Conservation (phyloP, 2,113 vertebrate species). For the Hirundichthys speculiger region DNA sequence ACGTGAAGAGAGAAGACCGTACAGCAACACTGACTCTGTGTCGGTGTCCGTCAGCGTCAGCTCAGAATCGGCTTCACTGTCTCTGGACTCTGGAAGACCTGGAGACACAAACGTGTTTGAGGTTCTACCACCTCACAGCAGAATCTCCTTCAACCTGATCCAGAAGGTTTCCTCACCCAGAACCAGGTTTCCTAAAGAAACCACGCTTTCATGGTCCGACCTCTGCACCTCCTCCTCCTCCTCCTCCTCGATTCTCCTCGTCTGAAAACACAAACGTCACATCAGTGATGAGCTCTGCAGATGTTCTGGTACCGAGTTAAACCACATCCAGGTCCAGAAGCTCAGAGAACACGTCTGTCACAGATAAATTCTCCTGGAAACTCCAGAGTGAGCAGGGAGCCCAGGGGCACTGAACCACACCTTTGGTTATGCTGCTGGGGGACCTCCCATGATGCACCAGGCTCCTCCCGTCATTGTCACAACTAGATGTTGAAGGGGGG, state of each 20-base stretch:
- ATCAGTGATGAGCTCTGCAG: background rate
- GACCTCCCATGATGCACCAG: too few species aligned
- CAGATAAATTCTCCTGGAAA: too few species aligned
- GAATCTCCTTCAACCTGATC: background rate
- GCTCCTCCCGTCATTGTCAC: too few species aligned
- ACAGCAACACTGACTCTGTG: slow-evolving; percentile 73
- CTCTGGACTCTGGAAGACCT: slow-evolving; percentile 45
- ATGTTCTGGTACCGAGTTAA: background rate
- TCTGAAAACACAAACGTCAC: slow-evolving; percentile 24
- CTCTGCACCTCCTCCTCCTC: slow-evolving; percentile 11
- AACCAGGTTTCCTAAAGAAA: slow-evolving; percentile 25
- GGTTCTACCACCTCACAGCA: background rate
- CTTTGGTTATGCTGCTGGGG: too few species aligned
- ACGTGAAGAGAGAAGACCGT: background rate
- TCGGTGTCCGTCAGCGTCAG: slow-evolving; percentile 78
- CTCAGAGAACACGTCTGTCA: too few species aligned
- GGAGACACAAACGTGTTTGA: background rate
- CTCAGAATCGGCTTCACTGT: slow-evolving; percentile 73
- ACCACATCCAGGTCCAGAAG: too few species aligned
- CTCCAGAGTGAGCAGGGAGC: too few species aligned
- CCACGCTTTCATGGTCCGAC: slow-evolving; percentile 15
- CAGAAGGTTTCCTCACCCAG: slow-evolving; percentile 35
- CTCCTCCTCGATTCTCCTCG: slow-evolving; percentile 25
- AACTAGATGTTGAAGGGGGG: too few species aligned
- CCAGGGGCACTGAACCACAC: too few species aligned